Evolutionary conservation across 1,140 invertebrate genomes (phyloP), one percentile per base, ranked within the genome.

Genomic region (Drosophila mauritiana): DNA sequence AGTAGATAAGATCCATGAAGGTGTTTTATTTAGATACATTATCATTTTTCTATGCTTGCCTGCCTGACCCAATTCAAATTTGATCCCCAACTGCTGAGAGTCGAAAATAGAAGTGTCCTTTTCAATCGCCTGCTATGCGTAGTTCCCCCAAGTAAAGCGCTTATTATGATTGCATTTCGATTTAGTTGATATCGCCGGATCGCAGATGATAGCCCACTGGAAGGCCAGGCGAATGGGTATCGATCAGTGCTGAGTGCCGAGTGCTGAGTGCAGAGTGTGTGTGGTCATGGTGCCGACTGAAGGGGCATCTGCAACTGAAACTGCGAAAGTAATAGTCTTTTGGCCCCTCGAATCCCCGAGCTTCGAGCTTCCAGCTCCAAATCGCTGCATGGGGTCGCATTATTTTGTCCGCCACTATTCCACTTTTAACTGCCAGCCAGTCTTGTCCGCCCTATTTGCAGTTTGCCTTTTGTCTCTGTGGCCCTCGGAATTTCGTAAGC

Each of bases 401-500:
- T 68, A 64, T 62, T 64, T 64, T 49, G 31, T 27, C 58, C 53
- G 36, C 42, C 39, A 39, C 46, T 54, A 55, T 59, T 69, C 54
- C 42, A 72, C 70, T 53, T 72, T 61, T 59, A 70, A 68, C 65
- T 55, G 69, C 56, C 42, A 37, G 31, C 37, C 78, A 54, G 54
- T 78, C 72, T 55, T 70, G 52, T 61, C 43, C 56, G 45, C 25
- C 25, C 63, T 34, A 57, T 74, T 68, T 78, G 49, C 59, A 59
- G 65, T 67, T 72, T 48, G 55, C 52, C 65, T 72, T 84, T 83
- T 83, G 73, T 80, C 65, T 76, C 56, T 49, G 43, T 59, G 42
- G 59, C 49, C 43, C 80, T 77, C 73, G 61, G 81, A 84, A 80
- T 83, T 70, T 70, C 69, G 64, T 84, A 84, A 84, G 81, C 77